A percentile compares a stretch with the other conserved stretches of the same genome.
Conservation (phyloP, 2,113 vertebrate genomes). For the Zootoca vivipara region DNA sequence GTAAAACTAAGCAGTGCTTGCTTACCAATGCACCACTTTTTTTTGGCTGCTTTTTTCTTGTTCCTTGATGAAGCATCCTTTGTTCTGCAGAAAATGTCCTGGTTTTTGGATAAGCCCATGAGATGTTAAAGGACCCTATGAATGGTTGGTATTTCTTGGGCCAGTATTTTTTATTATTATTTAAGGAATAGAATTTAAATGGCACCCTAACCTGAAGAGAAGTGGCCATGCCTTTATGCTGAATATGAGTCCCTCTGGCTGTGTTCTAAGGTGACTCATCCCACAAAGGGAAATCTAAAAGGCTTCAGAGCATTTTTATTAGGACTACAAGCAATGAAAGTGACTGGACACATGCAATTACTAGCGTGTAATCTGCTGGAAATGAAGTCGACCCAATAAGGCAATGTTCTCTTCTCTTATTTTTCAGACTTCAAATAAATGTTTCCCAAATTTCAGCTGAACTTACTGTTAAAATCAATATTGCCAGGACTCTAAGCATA, state of each 20-base stretch:
- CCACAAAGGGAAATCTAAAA: conserved; percentile 54
- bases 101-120: conserved; percentile 50
- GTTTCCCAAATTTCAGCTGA: conserved; percentile 68
- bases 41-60: conserved; percentile 16
- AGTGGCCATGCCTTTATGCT: background rate
- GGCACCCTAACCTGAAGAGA: background rate
- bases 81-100: conserved; percentile 46
- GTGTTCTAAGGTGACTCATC: conserved; percentile 5
- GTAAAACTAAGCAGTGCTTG: background rate
- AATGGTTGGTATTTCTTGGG: background rate
- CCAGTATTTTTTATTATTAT: too few species aligned
- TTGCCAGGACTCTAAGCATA: conserved; percentile 47
- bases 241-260: too few species aligned
- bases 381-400: conserved; percentile 67
- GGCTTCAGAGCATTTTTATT: conserved; percentile 42
- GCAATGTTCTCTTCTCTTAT: conserved; percentile 56
- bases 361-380: conserved; percentile 65
- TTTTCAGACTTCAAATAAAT: conserved; percentile 66
- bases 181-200: background rate
- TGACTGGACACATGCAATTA: conserved; percentile 60
- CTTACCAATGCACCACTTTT: too few species aligned
- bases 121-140: conserved; percentile 62
- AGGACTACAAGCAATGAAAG: conserved; percentile 54
- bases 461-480: conserved; percentile 67
- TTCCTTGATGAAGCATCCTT: conserved; percentile 49